Evolutionary conservation across 2,113 vertebrate genomes (phyloP).

Genomic region (Podocnemis expansa): DNA sequence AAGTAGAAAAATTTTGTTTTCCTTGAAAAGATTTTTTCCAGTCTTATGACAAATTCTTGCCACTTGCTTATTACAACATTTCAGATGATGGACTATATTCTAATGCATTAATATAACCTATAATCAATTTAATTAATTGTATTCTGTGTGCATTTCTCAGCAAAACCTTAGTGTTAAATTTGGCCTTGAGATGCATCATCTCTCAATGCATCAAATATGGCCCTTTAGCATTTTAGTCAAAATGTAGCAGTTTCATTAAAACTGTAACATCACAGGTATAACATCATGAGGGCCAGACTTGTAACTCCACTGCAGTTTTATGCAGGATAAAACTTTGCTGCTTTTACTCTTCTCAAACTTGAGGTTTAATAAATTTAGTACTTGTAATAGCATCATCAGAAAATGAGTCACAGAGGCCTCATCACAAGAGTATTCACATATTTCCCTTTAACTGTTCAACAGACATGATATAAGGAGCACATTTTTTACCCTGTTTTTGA

Average conservation of each 20-base stretch:
- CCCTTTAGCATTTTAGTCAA: neutral
- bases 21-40: neutral
- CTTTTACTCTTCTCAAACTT: neutral
- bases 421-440: neutral
- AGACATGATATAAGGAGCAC: neutral
- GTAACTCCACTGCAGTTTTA: neutral
- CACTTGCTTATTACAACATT: neutral
- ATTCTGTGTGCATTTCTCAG: neutral
- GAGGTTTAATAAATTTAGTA: neutral
- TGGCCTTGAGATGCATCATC: neutral
- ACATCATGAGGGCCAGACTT: neutral
- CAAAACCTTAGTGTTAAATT: neutral
- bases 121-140: neutral
- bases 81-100: neutral
- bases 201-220: neutral
- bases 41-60: neutral
- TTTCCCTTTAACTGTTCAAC: neutral
- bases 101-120: neutral
- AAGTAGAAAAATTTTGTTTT: neutral
- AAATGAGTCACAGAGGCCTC: neutral
- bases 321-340: neutral
- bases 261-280: neutral
- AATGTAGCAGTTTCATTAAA: neutral
- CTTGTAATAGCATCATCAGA: neutral
- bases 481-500: neutral